phyloP scores from a whole-genome alignment of 1,140 invertebrate species.

The Helicoverpa zea region DNA sequence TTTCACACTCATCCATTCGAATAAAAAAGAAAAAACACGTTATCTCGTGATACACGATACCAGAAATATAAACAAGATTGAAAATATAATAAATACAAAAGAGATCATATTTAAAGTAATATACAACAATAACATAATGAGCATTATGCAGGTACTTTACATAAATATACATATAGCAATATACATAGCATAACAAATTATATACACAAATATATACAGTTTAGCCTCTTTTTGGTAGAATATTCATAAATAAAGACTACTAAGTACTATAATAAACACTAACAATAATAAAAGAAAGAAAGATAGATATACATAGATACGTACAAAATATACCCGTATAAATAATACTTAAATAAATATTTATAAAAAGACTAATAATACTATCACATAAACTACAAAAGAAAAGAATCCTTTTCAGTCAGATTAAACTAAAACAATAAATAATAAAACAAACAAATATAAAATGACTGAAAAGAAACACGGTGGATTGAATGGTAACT shows the following conservation, averaged over 20 bases:
- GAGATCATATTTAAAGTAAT: slow-evolving; percentile 46
- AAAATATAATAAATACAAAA: slow-evolving; percentile 21
- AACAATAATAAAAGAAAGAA: neutral
- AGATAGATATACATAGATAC: neutral
- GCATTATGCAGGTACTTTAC: slow-evolving; percentile 33
- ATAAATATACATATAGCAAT: neutral
- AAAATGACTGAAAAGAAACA: slow-evolving; percentile 72
- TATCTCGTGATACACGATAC: slow-evolving; percentile 47
- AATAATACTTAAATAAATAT: slow-evolving; percentile 41
- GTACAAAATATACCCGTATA: slow-evolving; percentile 36
- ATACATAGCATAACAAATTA: neutral
- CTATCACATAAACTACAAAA: slow-evolving; percentile 45
- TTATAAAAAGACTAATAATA: slow-evolving; percentile 48
- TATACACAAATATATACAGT: slow-evolving; percentile 10
- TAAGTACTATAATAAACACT: neutral
- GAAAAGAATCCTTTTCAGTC: slow-evolving; percentile 71
- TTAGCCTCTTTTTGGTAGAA: slow-evolving; percentile 38
- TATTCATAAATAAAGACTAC: neutral
- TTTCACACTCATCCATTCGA: slow-evolving; percentile 40
- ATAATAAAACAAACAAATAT: slow-evolving; percentile 46
- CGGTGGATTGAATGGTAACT: slow-evolving; percentile 44
- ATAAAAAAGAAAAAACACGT: slow-evolving; percentile 47
- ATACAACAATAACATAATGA: slow-evolving; percentile 32
- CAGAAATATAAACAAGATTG: slow-evolving; percentile 3
- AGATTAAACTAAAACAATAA: slow-evolving; percentile 61